Conservation (phyloP, 2,113 vertebrate genomes). For the Pongo abelii region DNA sequence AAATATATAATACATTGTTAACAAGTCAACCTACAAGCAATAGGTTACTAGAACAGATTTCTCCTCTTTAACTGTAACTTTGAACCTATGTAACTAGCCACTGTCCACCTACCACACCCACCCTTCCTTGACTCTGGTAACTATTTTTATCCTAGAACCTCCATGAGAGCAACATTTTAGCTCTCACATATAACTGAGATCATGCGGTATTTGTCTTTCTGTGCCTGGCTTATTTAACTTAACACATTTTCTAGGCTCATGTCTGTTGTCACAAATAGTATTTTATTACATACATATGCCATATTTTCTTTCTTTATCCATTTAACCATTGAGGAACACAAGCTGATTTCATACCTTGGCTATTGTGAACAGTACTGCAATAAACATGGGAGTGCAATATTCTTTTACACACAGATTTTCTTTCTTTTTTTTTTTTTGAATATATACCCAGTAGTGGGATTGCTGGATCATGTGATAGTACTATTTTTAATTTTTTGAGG, state of each 20-base stretch:
- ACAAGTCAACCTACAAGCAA: neutral
- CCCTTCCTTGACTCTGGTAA: neutral
- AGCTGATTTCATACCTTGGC: neutral
- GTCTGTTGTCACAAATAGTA: neutral
- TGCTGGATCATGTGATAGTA: neutral
- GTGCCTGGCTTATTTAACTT: neutral
- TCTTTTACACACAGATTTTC: neutral
- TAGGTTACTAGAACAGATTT: neutral
- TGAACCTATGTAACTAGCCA: neutral
- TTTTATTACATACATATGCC: neutral
- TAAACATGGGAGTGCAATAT: neutral
- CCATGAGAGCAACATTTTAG: neutral
- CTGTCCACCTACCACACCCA: no score
- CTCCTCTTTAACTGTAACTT: neutral
- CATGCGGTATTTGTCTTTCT: neutral
- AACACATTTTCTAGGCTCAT: neutral
- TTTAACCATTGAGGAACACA: neutral
- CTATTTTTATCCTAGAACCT: neutral
- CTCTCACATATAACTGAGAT: neutral
- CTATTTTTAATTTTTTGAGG: neutral
- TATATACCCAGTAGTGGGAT: neutral
- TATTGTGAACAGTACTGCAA: neutral
- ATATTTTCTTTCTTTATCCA: neutral
- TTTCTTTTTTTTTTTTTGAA: neutral
- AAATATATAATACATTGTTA: neutral